phyloP scores from a whole-genome alignment of 2,888 invertebrate genomes.

The Standfussiana lucernea region DNA sequence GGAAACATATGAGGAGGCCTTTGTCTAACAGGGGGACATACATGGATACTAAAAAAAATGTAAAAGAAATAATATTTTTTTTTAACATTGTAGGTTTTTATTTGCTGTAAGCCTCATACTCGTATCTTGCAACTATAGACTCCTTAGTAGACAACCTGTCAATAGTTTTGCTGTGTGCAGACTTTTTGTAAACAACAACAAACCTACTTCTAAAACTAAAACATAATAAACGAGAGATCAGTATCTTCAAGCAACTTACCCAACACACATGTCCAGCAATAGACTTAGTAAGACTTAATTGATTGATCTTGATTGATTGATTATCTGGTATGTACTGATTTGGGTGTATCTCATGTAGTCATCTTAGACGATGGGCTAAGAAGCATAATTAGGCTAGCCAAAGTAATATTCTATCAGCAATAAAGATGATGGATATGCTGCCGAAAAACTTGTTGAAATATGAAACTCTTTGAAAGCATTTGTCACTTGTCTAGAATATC shows the following conservation, averaged over 20 bases:
- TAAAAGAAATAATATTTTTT: no score
- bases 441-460: background rate
- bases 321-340: slow-evolving; percentile 35
- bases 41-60: no score
- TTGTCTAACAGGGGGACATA: no score
- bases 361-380: background rate
- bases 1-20: no score
- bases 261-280: slow-evolving; percentile 30
- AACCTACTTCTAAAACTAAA: background rate
- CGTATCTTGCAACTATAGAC: background rate
- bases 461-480: background rate
- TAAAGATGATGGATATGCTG: background rate
- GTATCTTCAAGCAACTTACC: slow-evolving; percentile 34
- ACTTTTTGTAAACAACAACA: slow-evolving; percentile 2
- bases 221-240: slow-evolving; percentile 36
- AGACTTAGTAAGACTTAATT: slow-evolving; percentile 24
- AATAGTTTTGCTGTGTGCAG: background rate
- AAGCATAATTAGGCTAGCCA: background rate
- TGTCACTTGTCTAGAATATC: background rate
- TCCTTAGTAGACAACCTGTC: background rate
- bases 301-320: slow-evolving; percentile 58
- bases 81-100: no score
- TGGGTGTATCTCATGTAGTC: slow-evolving; percentile 31
- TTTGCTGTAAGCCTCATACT: background rate
- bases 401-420: background rate